Base-by-base conservation (phyloP, 92 coral and sea anemone species). In the Meandrina meandrites region DNA sequence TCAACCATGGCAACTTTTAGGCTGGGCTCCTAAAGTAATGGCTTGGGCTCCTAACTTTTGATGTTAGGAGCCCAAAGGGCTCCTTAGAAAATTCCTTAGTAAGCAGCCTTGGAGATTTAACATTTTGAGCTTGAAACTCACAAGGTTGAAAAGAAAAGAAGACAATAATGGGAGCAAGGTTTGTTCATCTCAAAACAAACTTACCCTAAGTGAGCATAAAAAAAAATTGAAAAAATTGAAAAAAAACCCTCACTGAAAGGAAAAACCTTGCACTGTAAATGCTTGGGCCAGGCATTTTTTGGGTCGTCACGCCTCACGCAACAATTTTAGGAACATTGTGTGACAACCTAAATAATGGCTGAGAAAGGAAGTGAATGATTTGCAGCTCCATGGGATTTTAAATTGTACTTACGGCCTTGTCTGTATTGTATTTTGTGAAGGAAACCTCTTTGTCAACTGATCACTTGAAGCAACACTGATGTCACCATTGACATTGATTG, bases 391-490 rank as follows among this genome's bases (percentile, higher is more conserved):
- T 48, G 53, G 53, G 1, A 19, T 6, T 73, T 0, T 17, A n/a
- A n/a, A n/a, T n/a, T n/a, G n/a, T n/a, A 90, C 96, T 88, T 77
- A 93, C 92, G 87, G 78, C 64, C 86, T 85, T 16, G 80, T 84
- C 56, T 88, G 92, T 56, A 75, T 75, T 64, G 89, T 66, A 54
- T 8, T 86, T 22, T 79, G 90, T 62, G 76, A 74, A 0, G 91
- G 78, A n/a, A 88, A 82, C 78, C 84, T 91, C 62, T 64, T 92
- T 22, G 90, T 88, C 45, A 93, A 82, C 90, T 92, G 89, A 76
- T 93, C 97, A 85, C 98, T 89, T 82, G 83, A 88, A n/a, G 99
- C 98, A 79, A 95, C 93, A 74, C 94, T 91, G 72, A 97, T 90
- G 87, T 93, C 95, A 17, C 99, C 99, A 87, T 89, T 89, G 81